Base-by-base conservation (phyloP, 2,113 vertebrate species). In the Clarias gariepinus region DNA sequence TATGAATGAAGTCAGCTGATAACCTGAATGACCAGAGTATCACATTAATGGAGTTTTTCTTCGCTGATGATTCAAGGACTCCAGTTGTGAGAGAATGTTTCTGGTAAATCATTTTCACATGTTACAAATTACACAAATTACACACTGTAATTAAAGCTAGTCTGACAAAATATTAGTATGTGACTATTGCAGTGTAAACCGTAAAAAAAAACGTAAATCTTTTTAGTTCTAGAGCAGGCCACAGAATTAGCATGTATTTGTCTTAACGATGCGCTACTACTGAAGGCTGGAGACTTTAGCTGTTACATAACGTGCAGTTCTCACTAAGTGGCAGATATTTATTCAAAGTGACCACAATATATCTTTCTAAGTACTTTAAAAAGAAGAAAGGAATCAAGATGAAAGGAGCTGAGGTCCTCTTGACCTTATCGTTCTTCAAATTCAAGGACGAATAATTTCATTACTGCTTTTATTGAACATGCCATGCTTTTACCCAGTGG, bases 381-480 rank as follows among this genome's bases (percentile, higher is more conserved):
- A 86, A 58, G 16, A 73, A 52, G 55, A 81, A 66, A 61, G 66
- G 66, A 85, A 55, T 79, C 61, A 71, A 18, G 73, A 30, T 61
- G 53, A 81, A 74, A 23, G 41, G 82, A 82, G 41, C 52, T 87
- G 73, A 74, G 33, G 18, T 68, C 81, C 36, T 80, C 85, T 87
- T 89, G 85, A 80, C 83, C 73, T 88, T 73, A 87, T 57, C 25
- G 77, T 47, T 30, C 84, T 81, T 89, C 68, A 81, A 80, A 36
- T 80, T 71, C 88, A 74, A 82, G 28, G 61, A 57, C 77, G 18
- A 82, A 76, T 82, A 57, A 91, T 86, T 82, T 76, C 12, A 82
- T 85, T 71, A 87, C 86, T 66, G 86, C 81, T 83, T 68, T 64
- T 83, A 87, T 78, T 87, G 86, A 83, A 87, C 61, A 83, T 77